Evolutionary conservation across 2,113 vertebrate genomes (phyloP), one percentile per base, ranked within the genome.

Genomic region (Planiliza haematocheilus): DNA sequence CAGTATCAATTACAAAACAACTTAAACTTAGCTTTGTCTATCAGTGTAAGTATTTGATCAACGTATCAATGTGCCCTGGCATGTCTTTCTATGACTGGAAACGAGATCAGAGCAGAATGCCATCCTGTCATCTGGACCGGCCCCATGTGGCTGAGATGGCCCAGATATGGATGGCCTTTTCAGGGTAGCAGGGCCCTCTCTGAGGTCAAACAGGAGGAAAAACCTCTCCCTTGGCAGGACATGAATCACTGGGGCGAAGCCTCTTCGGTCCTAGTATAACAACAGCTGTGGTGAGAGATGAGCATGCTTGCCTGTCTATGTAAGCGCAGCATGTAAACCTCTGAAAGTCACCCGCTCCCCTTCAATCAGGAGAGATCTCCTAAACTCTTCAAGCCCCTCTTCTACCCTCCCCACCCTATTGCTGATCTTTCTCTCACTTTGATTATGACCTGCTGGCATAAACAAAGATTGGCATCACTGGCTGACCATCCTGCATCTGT

Each of bases 211-310:
- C 67, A 73, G 73, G 84, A 91, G 87, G 83, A 84, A 85, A 59
- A 78, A 73, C 71, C 79, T 86, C 87, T 89, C 85, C 74, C 81
- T 92, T 93, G 92, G 93, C 91, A 91, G 86, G 70, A 93, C 90
- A 92, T 91, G 86, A 92, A 91, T 87, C 82, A 81, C 49, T 10
- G 51, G 71, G 74, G 71, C 7, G 84, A 88, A 87, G 85, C 70
- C 88, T 88, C 87, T 78, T 79, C 53, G 55, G 72, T 81, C 64
- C 73, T 77, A 73, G 74, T 79, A 67, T 73, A 86, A 89, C 89
- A 90, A 89, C 93, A 94, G 93, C 91, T 93, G 91, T 86, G 74
- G 30, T 52, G 73, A 77, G 80, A 77, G 83, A 89, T 67, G 84
- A 85, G 79, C 84, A 57, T 82, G 82, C 87, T 81, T 79, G 57